Base-by-base conservation (phyloP, 2,113 vertebrate species). In the Serinus canaria region DNA sequence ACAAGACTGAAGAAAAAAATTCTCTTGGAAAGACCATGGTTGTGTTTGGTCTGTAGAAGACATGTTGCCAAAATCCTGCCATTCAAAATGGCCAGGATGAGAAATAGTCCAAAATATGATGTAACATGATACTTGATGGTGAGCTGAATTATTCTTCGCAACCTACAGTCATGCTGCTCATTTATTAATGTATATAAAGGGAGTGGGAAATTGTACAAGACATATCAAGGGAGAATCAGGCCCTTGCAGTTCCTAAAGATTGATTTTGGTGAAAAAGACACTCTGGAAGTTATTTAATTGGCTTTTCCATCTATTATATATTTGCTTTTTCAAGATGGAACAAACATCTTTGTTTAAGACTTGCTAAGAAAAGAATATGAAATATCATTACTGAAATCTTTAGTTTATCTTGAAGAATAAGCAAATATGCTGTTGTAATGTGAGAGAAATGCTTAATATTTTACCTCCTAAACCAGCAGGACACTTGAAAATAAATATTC, bases 371-470 rank as follows among this genome's bases (percentile, higher is more conserved):
- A 55, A 90, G 83, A 74, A 46, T 28, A 80, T 83, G 73, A 82
- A n/a, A 16, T 83, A 58, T 56, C 28, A 23, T 68, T 94, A 49
- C 24, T 72, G 62, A 94, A 62, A 64, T 72, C 59, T 84, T 86
- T 49, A 89, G 56, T 89, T 86, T 89, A 19, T 93, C 86, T 89
- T 93, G 84, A 89, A 31, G 33, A 92, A 37, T 72, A 92, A 72
- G 24, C 58, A 93, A 90, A 52, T n/a, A 47, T 77, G 33, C 50
- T 86, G 64, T 80, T 94, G 55, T 89, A 76, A 91, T 56, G 44
- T 72, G 46, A 91, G 39, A 72, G 22, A 81, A 37, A 28, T 83
- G n/a, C 63, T 74, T 89, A 50, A 43, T 87, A 64, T 91, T 91
- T 97, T 90, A 37, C 31, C 43, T 94, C 22, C 83, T 91, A 82